phyloP scores from a whole-genome alignment of 2,888 invertebrate genomes.

The Ganaspis brasiliensis region DNA sequence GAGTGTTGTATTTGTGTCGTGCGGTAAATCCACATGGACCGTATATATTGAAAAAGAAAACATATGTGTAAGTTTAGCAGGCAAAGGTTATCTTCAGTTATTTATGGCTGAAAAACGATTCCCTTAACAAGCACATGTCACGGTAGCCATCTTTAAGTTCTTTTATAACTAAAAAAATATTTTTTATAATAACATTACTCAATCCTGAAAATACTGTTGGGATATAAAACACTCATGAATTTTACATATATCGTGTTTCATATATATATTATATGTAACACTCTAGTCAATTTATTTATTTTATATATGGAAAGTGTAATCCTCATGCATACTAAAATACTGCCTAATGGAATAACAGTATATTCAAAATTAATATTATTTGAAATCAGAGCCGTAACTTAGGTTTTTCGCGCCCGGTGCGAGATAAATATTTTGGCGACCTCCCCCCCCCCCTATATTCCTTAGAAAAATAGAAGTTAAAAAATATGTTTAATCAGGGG shows the following conservation, averaged over 20 bases:
- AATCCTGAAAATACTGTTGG: neutral
- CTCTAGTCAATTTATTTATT: neutral
- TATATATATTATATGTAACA: neutral
- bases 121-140: slow-evolving; percentile 8
- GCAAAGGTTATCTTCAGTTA: slow-evolving; percentile 16
- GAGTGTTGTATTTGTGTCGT: slow-evolving; percentile 9
- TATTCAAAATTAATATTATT: too few relatives aligned
- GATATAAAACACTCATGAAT: slow-evolving; percentile 8
- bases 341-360: too few relatives aligned
- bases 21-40: neutral
- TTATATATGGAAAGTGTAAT: neutral
- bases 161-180: neutral
- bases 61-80: neutral
- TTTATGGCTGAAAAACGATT: slow-evolving; percentile 9
- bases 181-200: neutral
- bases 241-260: neutral
- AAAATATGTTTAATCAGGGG: too few relatives aligned
- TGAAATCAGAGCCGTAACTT: too few relatives aligned
- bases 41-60: slow-evolving; percentile 13
- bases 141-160: neutral
- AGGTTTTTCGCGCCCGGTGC: too few relatives aligned
- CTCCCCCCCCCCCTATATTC: too few relatives aligned
- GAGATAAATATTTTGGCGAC: too few relatives aligned
- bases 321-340: too few relatives aligned
- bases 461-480: too few relatives aligned